A percentile compares a stretch with the other conserved stretches of the same genome.
These are phyloP conservation scores for Psettodes erumei DNA, from an alignment of 2,113 vertebrate species.

Conservation along the genomic window DNA sequence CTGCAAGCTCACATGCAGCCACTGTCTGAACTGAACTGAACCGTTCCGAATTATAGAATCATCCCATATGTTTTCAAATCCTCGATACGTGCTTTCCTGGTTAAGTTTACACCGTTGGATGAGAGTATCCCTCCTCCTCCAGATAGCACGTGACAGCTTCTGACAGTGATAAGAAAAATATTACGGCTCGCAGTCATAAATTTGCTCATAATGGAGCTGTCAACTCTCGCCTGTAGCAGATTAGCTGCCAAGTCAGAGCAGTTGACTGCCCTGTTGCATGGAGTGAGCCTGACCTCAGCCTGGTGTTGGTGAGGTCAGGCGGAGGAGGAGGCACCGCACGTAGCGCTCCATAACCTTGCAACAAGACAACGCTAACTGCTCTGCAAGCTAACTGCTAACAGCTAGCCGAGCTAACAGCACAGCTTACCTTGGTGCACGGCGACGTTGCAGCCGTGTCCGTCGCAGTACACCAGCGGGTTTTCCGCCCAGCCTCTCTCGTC, in stretches of 20 bases:
- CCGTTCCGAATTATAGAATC: neutral
- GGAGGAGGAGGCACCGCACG: conserved; percentile 42
- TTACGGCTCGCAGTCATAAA: conserved; percentile 5
- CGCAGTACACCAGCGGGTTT: conserved; percentile 94
- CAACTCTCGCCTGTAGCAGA: neutral
- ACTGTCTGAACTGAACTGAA: neutral
- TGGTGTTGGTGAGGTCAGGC: conserved; percentile 55
- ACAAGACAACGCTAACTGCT: conserved; percentile 68
- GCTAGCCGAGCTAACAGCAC: conserved; percentile 11
- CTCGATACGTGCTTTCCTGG: neutral
- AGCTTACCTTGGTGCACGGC: conserved; percentile 93
- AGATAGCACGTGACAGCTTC: conserved; percentile 9
- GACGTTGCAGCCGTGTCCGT: conserved; percentile 95
- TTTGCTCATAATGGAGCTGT: neutral
- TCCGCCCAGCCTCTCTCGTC: conserved; percentile 96
- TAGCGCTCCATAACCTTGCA: conserved; percentile 71
- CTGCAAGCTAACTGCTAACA: conserved; percentile 65
- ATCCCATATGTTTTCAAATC: too few species aligned
- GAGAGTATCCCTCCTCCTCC: neutral
- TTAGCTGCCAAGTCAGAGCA: neutral
- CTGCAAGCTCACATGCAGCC: neutral
- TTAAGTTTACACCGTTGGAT: neutral
- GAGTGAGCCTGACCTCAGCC: conserved; percentile 56
- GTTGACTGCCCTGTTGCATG: conserved; percentile 4
- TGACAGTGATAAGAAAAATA: conserved; percentile 6